These are phyloP conservation scores for Pseudochaenichthys georgianus DNA, from an alignment of 2,797 vertebrate species.

Conservation along the genomic window DNA sequence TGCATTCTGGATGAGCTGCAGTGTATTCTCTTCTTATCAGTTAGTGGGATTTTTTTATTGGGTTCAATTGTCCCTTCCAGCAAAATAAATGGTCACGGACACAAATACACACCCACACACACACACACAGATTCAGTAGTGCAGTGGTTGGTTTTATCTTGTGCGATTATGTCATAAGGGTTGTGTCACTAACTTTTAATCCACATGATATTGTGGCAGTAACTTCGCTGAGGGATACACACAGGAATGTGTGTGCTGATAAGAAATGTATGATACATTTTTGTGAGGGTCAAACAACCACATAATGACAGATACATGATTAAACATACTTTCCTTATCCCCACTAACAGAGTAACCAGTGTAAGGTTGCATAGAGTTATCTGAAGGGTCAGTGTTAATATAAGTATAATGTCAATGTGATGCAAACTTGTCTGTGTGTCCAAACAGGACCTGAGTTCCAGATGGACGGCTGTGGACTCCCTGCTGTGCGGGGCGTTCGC, in stretches of 20 bases:
- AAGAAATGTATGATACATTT: background rate
- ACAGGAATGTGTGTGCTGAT: background rate
- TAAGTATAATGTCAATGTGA: background rate
- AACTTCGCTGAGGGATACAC: background rate
- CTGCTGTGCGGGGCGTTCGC: conserved; percentile 94
- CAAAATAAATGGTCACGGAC: background rate
- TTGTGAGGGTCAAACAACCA: background rate
- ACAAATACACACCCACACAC: background rate
- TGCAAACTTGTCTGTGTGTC: conserved; percentile 29
- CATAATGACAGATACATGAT: background rate
- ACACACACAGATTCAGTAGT: background rate
- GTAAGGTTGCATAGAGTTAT: background rate
- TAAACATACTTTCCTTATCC: background rate
- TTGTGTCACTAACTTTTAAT: background rate
- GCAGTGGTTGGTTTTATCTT: conserved; percentile 14
- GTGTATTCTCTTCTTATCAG: conserved; percentile 44
- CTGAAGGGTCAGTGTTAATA: no score
- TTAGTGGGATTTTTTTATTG: conserved; percentile 49
- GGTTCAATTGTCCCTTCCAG: conserved; percentile 12
- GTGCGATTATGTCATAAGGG: background rate
- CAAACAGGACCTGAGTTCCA: conserved; percentile 84
- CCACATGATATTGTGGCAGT: background rate
- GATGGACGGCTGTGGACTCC: conserved; percentile 87
- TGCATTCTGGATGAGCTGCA: no score
- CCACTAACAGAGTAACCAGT: background rate